Conservation (phyloP, 2,113 vertebrate species). For the Chlorocebus sabaeus region DNA sequence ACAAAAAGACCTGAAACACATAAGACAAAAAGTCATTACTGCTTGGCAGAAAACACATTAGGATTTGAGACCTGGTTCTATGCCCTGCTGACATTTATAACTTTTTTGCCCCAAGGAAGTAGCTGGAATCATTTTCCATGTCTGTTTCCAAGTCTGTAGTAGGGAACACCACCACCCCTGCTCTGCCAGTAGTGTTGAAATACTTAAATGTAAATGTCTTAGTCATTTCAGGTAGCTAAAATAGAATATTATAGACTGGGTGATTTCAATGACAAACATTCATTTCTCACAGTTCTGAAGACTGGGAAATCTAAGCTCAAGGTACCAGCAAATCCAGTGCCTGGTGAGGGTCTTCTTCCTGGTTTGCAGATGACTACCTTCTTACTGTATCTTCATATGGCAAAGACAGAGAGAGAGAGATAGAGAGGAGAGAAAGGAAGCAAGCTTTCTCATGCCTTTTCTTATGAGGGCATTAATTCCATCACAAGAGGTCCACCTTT, state of each 20-base stretch:
- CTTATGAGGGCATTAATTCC: not conserved
- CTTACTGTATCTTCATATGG: not conserved
- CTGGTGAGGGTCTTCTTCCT: not conserved
- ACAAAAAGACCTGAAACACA: not conserved
- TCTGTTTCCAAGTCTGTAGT: not conserved
- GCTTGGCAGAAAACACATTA: not conserved
- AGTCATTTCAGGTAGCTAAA: not conserved
- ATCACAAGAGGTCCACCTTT: not conserved
- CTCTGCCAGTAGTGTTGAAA: not conserved
- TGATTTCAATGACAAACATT: not conserved
- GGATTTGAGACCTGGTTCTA: not conserved
- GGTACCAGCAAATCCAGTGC: not conserved
- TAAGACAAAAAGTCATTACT: not conserved
- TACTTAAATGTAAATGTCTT: not conserved
- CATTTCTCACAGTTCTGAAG: not conserved
- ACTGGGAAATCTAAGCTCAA: not conserved
- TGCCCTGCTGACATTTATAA: not conserved
- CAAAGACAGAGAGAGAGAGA: not conserved
- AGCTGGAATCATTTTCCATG: not conserved
- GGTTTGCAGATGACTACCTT: not conserved
- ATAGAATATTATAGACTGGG: not conserved
- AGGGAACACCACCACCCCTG: rapidly evolving
- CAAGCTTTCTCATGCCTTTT: not conserved
- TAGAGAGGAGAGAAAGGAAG: too few species aligned
- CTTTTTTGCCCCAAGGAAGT: not conserved